These are phyloP conservation scores for Leucophenga varia DNA, from an alignment of 1,140 invertebrate genomes.

Conservation along the genomic window DNA sequence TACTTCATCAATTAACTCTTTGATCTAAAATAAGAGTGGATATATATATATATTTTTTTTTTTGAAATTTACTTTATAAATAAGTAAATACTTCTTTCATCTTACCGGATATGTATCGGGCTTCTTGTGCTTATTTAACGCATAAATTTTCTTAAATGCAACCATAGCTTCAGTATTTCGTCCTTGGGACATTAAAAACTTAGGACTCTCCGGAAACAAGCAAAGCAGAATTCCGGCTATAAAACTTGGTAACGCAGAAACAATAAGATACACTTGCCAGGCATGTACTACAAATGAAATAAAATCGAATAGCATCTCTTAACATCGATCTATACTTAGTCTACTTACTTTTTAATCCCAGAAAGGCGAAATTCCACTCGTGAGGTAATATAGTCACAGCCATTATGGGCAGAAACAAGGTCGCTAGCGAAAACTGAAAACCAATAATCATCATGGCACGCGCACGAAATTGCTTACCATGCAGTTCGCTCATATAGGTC, in stretches of 20 bases:
- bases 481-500: conserved; percentile 67
- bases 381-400: conserved; percentile 58
- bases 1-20: no score
- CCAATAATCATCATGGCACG: conserved; percentile 62
- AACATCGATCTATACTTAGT: no score
- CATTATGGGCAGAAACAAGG: conserved; percentile 58
- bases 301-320: no score
- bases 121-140: conserved; percentile 61
- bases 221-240: conserved; percentile 62
- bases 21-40: no score
- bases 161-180: conserved; percentile 64
- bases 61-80: no score
- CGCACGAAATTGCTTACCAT: conserved; percentile 61
- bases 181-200: conserved; percentile 73
- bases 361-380: no score
- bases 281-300: conserved; percentile 59
- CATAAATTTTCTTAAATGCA: conserved; percentile 14
- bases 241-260: conserved; percentile 65
- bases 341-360: no score
- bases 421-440: conserved; percentile 60
- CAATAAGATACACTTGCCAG: conserved; percentile 74
- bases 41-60: no score
- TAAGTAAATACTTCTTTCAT: no score
- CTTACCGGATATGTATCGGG: conserved; percentile 66
- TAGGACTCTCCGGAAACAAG: conserved; percentile 75